Evolutionary conservation across 2,113 vertebrate species (phyloP).

Genomic region (Eubucco bourcierii): DNA sequence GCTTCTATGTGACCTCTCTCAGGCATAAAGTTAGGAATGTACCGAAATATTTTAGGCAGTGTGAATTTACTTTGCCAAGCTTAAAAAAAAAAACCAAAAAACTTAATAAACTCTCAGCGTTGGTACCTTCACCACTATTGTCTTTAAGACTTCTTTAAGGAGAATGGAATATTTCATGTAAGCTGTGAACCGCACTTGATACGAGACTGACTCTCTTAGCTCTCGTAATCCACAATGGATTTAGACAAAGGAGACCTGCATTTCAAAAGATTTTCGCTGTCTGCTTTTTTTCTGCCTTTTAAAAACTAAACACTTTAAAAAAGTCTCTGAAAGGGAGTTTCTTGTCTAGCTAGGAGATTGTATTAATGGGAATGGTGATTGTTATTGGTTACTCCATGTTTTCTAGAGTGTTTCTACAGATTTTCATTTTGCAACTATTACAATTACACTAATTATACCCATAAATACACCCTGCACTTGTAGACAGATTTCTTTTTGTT

Average conservation of each 20-base stretch:
- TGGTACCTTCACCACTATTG: background rate
- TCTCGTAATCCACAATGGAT: background rate
- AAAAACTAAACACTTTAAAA: background rate
- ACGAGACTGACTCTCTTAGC: background rate
- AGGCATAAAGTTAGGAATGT: background rate
- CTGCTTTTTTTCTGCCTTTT: background rate
- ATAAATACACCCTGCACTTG: background rate
- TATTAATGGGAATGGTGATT: background rate
- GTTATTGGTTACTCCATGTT: background rate
- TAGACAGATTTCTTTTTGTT: constrained; percentile 31
- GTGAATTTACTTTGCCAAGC: background rate
- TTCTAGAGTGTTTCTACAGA: background rate
- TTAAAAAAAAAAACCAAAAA: background rate
- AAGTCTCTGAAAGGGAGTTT: background rate
- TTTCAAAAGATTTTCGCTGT: background rate
- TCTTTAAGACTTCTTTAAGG: background rate
- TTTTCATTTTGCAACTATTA: constrained; percentile 38
- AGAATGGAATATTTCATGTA: background rate
- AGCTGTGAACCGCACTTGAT: background rate
- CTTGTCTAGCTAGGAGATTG: background rate
- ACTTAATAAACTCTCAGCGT: background rate
- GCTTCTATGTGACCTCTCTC: background rate
- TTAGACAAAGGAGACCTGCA: background rate
- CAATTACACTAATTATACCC: constrained; percentile 35
- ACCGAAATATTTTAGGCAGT: background rate